Evolutionary conservation across 2,888 invertebrate genomes (phyloP).

Genomic region (Nemoura dubitans): DNA sequence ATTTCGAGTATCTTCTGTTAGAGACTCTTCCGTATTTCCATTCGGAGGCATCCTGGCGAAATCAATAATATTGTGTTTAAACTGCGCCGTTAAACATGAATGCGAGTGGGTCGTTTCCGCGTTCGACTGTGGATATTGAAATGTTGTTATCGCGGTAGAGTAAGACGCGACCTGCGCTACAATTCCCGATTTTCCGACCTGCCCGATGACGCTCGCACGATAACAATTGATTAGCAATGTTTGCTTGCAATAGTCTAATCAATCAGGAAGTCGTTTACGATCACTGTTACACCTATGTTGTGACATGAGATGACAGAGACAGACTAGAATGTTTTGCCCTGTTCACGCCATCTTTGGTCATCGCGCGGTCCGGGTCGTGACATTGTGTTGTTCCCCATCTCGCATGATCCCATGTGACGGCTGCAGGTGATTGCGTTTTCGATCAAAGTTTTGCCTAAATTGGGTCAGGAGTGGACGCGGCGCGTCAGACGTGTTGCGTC

Average conservation of each 20-base stretch:
- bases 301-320: not conserved
- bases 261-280: not conserved
- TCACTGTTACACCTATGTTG: not conserved
- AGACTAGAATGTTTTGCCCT: not conserved
- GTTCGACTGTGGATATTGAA: not conserved
- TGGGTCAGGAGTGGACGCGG: conserved; percentile 1
- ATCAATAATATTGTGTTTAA: not conserved
- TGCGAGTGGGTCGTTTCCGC: not conserved
- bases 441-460: not conserved
- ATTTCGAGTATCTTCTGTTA: not conserved
- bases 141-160: not conserved
- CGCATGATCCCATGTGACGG: not conserved
- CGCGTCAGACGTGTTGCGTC: not conserved
- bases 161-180: not conserved
- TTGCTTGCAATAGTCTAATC: not conserved
- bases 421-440: not conserved
- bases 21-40: not conserved
- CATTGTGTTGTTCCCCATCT: not conserved
- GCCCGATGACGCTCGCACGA: not conserved
- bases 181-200: not conserved
- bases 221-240: not conserved
- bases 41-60: not conserved
- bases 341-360: not conserved
- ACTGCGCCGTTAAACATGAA: not conserved
- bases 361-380: not conserved